A percentile compares a stretch with the other conserved stretches of the same genome.
These are phyloP conservation scores for Graptemys geographica DNA, from an alignment of 2,797 vertebrate genomes.

Conservation along the genomic window DNA sequence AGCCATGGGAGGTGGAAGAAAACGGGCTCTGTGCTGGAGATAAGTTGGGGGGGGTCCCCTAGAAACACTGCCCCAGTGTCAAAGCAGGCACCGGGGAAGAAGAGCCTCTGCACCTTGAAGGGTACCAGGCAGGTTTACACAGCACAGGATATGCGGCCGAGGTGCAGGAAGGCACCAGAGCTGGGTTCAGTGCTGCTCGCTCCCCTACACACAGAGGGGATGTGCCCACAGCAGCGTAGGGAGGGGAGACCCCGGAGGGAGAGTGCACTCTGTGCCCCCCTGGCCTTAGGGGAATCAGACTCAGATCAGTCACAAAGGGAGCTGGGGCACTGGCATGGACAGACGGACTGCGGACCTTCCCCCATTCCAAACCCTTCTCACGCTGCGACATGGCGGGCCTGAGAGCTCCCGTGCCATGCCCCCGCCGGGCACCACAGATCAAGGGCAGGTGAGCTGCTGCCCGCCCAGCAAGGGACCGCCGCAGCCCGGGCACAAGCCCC, in stretches of 20 bases:
- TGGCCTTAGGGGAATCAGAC: neutral
- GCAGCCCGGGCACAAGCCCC: accelerated
- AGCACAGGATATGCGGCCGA: no score
- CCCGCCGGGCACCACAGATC: no score
- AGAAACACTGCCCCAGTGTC: neutral
- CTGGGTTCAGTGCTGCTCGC: neutral
- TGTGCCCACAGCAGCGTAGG: neutral
- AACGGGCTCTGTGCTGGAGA: neutral
- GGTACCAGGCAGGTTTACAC: no score
- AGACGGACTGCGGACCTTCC: neutral
- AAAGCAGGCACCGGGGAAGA: no score
- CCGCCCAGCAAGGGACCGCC: neutral
- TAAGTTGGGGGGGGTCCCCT: no score
- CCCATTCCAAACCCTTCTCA: neutral
- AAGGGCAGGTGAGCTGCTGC: neutral
- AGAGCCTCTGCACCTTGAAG: no score
- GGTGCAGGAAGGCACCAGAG: no score
- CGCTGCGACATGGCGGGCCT: no score
- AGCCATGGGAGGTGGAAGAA: no score
- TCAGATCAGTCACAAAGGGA: neutral
- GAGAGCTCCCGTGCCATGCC: neutral
- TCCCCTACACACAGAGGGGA: neutral
- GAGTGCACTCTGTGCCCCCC: neutral
- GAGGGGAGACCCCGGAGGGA: neutral
- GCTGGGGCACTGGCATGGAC: neutral